Percentiles rank a stretch among this genome's conserved stretches.
Conservation (phyloP, 2,113 vertebrate genomes). For the Hyperopisus bebe region DNA sequence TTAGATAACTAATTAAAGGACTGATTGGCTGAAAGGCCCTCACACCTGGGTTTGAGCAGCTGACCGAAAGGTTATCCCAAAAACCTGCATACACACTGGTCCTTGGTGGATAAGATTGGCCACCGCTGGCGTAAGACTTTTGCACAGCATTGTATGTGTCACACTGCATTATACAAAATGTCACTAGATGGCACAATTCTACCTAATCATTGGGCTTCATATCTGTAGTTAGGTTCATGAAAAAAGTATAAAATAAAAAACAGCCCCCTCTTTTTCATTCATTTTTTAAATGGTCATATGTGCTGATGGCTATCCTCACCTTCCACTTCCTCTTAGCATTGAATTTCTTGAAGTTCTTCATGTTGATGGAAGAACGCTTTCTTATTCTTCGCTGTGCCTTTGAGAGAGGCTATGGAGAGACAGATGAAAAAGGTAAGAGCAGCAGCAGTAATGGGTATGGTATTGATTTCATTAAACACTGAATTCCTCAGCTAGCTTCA, state of each 20-base stretch:
- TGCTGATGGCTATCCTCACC: constrained; percentile 41
- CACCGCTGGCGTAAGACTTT: not conserved
- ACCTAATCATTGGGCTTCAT: not conserved
- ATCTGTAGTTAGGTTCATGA: not conserved
- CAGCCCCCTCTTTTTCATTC: not conserved
- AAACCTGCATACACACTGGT: too few relatives aligned
- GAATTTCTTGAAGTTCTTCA: constrained; percentile 70
- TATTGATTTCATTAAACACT: not conserved
- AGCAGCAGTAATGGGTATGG: not conserved
- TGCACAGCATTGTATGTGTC: not conserved
- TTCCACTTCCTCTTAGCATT: constrained; percentile 69
- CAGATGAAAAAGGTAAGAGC: not conserved
- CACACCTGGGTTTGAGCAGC: too few relatives aligned
- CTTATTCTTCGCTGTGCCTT: constrained; percentile 52
- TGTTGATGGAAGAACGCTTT: constrained; percentile 70
- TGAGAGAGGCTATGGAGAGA: constrained; percentile 54
- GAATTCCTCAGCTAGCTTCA: not conserved
- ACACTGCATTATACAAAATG: not conserved
- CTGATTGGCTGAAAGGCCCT: too few relatives aligned
- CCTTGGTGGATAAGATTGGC: too few relatives aligned
- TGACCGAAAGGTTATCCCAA: too few relatives aligned
- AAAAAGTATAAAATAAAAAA: not conserved
- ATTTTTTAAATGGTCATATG: not conserved
- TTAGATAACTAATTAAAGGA: too few relatives aligned
- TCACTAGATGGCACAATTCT: not conserved